A percentile compares a stretch with the other conserved stretches of the same genome.
phyloP scores from a whole-genome alignment of 2,797 vertebrate genomes.

The Neosilurus hyrtlii region DNA sequence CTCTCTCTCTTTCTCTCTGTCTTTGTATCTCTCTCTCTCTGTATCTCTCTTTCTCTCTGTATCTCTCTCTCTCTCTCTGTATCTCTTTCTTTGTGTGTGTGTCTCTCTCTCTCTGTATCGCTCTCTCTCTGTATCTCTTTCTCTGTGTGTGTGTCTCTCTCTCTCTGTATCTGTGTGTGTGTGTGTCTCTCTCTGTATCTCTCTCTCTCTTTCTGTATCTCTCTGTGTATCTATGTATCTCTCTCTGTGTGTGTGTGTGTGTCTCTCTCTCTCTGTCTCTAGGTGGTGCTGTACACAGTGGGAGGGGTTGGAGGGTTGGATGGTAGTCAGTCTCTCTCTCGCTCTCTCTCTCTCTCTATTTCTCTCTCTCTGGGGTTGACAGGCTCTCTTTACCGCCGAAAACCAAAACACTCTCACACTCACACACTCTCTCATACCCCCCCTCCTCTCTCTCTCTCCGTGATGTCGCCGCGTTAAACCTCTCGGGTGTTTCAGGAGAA shows the following conservation, averaged over 20 bases:
- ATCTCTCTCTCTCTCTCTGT: background rate
- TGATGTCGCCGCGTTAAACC: conserved; percentile 3
- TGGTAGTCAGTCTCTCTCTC: background rate
- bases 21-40: background rate
- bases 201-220: no score
- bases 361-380: conserved; percentile 10
- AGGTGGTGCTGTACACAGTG: background rate
- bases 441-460: background rate
- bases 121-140: background rate
- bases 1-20: background rate
- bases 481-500: background rate
- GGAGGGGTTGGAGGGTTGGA: background rate
- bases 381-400: conserved; percentile 11
- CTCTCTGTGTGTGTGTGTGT: no score
- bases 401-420: background rate
- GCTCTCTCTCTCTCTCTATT: background rate
- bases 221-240: no score
- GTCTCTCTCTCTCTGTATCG: background rate
- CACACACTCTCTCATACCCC: background rate
- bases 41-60: background rate
- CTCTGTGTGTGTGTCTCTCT: background rate
- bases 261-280: background rate
- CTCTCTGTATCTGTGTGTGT: background rate
- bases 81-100: background rate
- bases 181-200: background rate